Evolutionary conservation across 2,888 invertebrate genomes (phyloP).

Genomic region (Andrena hattorfiana): DNA sequence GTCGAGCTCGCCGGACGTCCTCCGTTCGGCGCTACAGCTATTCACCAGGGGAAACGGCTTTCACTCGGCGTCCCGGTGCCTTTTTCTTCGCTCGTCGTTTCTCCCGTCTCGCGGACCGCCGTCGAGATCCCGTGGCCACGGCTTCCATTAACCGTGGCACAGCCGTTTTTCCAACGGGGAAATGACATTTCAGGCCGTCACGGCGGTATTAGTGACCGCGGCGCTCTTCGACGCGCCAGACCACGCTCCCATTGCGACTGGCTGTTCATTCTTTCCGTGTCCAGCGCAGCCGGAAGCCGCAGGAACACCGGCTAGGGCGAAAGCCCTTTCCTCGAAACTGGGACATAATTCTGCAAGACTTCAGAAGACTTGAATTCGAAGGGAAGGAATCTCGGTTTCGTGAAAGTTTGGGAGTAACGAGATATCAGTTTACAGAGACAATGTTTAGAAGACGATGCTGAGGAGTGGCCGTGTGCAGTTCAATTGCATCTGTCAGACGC

Average conservation of each 20-base stretch:
- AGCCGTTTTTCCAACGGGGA: conserved; percentile 50
- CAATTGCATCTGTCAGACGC: conserved; percentile 19
- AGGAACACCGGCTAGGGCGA: not conserved
- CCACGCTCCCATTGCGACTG: not conserved
- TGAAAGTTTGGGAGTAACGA: no score
- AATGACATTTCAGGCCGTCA: conserved; percentile 47
- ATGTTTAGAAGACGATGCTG: not conserved
- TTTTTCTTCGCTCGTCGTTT: conserved; percentile 18
- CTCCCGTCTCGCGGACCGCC: conserved; percentile 15
- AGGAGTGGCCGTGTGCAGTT: not conserved
- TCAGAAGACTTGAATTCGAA: no score
- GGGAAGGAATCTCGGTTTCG: no score
- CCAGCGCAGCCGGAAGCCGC: conserved; percentile 13
- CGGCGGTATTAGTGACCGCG: conserved; percentile 28
- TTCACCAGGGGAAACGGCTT: conserved; percentile 34
- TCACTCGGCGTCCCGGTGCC: conserved; percentile 8
- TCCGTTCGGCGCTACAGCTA: conserved; percentile 16
- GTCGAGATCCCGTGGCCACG: conserved; percentile 24
- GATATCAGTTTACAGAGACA: no score
- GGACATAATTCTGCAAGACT: no score
- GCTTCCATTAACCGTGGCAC: conserved; percentile 49
- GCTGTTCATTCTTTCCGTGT: conserved; percentile 16
- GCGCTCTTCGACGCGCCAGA: not conserved
- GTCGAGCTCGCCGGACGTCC: not conserved
- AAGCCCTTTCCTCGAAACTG: no score